Base-by-base conservation (phyloP, 2,797 vertebrate species). In the Taenioides sp. region DNA sequence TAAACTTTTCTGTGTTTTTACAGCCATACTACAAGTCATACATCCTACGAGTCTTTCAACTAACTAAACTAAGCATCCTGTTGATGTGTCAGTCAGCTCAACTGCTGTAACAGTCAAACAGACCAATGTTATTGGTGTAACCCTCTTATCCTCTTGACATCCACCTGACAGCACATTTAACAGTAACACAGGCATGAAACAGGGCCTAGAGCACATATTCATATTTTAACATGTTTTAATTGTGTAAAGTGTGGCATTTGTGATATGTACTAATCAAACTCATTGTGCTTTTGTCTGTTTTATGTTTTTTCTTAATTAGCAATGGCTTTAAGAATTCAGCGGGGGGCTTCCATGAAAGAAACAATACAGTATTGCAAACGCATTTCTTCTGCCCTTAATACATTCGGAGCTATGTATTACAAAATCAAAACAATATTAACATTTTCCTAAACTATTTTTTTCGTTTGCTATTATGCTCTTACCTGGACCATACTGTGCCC, bases 401-500 rank as follows among this genome's bases (percentile, higher is more conserved):
- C 17, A 52, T 52, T 52, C 16, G 5, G 17, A 25, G 23, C 60
- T 34, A 7, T 34, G 7, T 34, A 34, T 7, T 34, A 34, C 6
- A 34, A 34, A 40, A 28, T 28, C 14, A 60, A 60, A 28, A 43
- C 40, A 43, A 43, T 43, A 43, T 12, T 47, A 47, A 16, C 10
- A 43, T n/a, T 52, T 52, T 49, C 18, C 47, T 49, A 2, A 17
- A 49, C 12, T 2, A 16, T 16, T 49, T 47, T 18, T 61, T 11
- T 40, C 10, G 22, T 67, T 20, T 43, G 0, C 18, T 40, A 34
- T 70, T 4, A 59, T 37, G 7, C 28, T 79, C 89, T 81, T 91
- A 98, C 97, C 97, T 96, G 97, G 97, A 81, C 95, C 97, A 77
- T 96, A 98, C 74, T 97, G 96, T 81, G 93, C 93, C 89, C 96